Conservation (phyloP, 2,888 invertebrate genomes). For the Ectemnius continuus region DNA sequence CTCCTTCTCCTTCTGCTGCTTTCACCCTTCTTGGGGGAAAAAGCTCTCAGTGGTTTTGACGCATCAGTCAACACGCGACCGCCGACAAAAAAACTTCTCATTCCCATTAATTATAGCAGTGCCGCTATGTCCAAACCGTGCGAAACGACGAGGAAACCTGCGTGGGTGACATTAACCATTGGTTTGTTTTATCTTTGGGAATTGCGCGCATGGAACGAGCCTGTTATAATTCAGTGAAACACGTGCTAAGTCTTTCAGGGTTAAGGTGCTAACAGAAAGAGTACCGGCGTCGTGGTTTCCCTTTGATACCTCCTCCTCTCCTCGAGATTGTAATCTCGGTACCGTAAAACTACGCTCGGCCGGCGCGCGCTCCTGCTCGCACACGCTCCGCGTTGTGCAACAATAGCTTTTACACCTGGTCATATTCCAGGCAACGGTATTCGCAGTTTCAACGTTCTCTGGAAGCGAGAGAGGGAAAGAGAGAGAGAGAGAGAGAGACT, state of each 20-base stretch:
- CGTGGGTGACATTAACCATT: too few relatives aligned
- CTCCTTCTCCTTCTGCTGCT: too few relatives aligned
- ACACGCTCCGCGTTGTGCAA: slow-evolving; percentile 17
- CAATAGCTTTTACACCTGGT: slow-evolving; percentile 28
- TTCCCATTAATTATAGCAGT: too few relatives aligned
- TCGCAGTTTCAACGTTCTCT: slow-evolving; percentile 25
- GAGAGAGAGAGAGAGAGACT: background rate
- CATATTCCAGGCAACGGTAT: slow-evolving; percentile 34
- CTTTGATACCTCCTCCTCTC: slow-evolving; percentile 10
- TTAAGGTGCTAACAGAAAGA: slow-evolving; percentile 1
- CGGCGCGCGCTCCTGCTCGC: too few relatives aligned
- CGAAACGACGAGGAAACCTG: too few relatives aligned
- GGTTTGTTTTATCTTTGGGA: too few relatives aligned
- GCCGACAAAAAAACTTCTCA: too few relatives aligned
- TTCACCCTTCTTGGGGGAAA: background rate
- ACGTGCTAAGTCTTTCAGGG: slow-evolving; percentile 13
- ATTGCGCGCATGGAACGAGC: too few relatives aligned
- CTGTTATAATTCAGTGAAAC: too few relatives aligned
- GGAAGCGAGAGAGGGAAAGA: slow-evolving; percentile 6
- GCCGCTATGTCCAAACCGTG: too few relatives aligned
- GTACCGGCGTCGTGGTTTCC: background rate
- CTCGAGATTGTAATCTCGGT: slow-evolving; percentile 25
- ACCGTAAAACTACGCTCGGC: background rate
- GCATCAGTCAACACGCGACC: too few relatives aligned
- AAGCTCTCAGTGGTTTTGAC: background rate